phyloP scores from a whole-genome alignment of 2,888 invertebrate species.

The Caenorhabditis zanzibari region DNA sequence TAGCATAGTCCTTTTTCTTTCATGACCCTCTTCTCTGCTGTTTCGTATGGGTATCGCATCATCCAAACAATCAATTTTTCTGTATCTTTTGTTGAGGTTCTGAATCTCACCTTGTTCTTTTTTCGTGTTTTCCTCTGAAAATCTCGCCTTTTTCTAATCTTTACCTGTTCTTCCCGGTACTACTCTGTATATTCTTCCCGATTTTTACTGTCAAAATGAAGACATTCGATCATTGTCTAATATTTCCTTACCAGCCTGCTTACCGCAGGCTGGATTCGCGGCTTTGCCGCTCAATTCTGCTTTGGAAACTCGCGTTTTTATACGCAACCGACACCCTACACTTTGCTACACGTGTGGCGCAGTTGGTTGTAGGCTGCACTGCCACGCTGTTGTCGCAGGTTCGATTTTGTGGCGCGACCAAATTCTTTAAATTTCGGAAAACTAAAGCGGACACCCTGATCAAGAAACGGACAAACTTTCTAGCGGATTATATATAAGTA shows the following conservation, averaged over 20 bases:
- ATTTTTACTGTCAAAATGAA: slow-evolving; percentile 24
- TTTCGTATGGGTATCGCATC: slow-evolving; percentile 52
- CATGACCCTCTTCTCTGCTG: slow-evolving; percentile 41
- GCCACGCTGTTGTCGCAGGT: too few species aligned
- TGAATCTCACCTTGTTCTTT: slow-evolving; percentile 33
- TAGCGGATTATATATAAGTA: too few species aligned
- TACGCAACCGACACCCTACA: too few species aligned
- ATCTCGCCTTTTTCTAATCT: slow-evolving; percentile 54
- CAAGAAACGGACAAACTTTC: too few species aligned
- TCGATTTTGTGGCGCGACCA: too few species aligned
- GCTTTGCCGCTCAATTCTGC: too few species aligned
- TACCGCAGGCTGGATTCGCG: too few species aligned
- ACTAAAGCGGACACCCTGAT: too few species aligned
- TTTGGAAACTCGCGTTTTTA: too few species aligned
- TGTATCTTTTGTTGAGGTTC: slow-evolving; percentile 36
- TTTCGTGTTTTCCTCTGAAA: slow-evolving; percentile 42
- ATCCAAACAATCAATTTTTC: slow-evolving; percentile 24
- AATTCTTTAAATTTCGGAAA: too few species aligned
- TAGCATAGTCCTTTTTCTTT: slow-evolving; percentile 37
- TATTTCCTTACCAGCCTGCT: neutral
- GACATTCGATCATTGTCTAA: slow-evolving; percentile 1
- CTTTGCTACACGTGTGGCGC: too few species aligned
- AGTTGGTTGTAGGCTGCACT: too few species aligned
- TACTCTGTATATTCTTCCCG: slow-evolving; percentile 19
- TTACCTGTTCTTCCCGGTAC: slow-evolving; percentile 34